These are phyloP conservation scores for Doryteuthis pealeii DNA, from an alignment of 1,140 invertebrate genomes.

Conservation along the genomic window DNA sequence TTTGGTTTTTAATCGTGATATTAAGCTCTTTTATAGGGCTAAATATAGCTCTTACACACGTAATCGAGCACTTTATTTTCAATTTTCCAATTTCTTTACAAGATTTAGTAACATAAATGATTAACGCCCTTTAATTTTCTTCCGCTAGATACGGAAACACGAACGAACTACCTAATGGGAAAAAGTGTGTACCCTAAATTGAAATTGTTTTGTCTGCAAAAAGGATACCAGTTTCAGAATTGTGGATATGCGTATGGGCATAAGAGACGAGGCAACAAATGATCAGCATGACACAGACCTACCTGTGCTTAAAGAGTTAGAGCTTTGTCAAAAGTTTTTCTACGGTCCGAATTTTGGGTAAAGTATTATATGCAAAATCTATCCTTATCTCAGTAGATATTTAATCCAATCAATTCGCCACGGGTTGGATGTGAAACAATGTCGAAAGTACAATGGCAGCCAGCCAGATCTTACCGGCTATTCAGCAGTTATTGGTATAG, in stretches of 20 bases:
- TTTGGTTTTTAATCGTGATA: too few species aligned
- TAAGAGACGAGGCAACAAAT: slow-evolving; percentile 88
- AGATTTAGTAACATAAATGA: too few species aligned
- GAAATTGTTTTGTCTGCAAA: slow-evolving; percentile 81
- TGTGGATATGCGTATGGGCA: slow-evolving; percentile 80
- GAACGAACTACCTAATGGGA: slow-evolving; percentile 97
- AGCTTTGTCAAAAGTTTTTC: slow-evolving; percentile 92
- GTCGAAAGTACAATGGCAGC: too few species aligned
- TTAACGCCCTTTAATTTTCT: neutral
- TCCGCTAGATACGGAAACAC: slow-evolving; percentile 84
- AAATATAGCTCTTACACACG: too few species aligned
- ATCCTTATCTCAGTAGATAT: too few species aligned
- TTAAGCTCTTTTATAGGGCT: too few species aligned
- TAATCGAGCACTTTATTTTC: too few species aligned
- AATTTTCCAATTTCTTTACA: too few species aligned
- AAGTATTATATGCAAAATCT: slow-evolving; percentile 6
- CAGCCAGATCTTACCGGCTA: too few species aligned
- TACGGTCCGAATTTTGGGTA: slow-evolving; percentile 97
- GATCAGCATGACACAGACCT: slow-evolving; percentile 98
- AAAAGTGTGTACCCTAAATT: slow-evolving; percentile 94
- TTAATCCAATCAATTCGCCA: too few species aligned
- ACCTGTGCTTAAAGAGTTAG: slow-evolving; percentile 96
- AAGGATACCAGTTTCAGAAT: slow-evolving; percentile 60
- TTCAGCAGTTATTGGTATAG: too few species aligned
- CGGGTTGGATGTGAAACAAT: too few species aligned